These are phyloP conservation scores for Chaetura pelagica DNA, from an alignment of 2,113 vertebrate genomes.

Conservation along the genomic window DNA sequence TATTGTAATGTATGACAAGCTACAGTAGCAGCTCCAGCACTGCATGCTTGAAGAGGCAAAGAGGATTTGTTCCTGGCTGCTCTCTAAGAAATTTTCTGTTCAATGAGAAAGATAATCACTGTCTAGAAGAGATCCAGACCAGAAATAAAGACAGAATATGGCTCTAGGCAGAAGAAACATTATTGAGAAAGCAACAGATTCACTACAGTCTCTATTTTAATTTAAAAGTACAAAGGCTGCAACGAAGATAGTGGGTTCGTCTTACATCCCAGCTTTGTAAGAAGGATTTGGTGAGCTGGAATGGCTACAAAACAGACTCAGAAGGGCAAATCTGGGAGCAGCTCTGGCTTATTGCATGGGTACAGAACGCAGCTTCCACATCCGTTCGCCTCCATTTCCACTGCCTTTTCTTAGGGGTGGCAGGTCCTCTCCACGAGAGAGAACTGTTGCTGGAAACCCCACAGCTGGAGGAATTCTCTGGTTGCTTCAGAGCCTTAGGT, in stretches of 20 bases:
- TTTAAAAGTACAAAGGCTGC: background rate
- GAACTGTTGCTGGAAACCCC: background rate
- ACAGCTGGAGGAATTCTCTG: background rate
- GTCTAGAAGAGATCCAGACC: background rate
- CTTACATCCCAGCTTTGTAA: background rate
- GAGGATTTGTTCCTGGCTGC: background rate
- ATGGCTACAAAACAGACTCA: background rate
- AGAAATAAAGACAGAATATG: background rate
- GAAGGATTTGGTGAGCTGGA: background rate
- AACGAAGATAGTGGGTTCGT: background rate
- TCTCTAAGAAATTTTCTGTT: conserved; percentile 13
- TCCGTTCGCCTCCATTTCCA: background rate
- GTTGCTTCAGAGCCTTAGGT: background rate
- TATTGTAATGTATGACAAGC: background rate
- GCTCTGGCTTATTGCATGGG: background rate
- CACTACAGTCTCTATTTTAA: background rate
- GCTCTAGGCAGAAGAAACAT: background rate
- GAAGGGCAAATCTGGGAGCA: background rate
- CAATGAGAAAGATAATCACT: background rate
- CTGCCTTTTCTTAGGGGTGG: background rate
- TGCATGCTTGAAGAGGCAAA: background rate
- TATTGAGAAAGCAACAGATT: background rate
- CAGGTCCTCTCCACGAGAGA: background rate
- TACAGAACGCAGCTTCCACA: background rate
- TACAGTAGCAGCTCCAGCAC: conserved; percentile 16